Evolutionary conservation across 2,888 invertebrate species (phyloP).

Genomic region (Blastobasis lacticolella): DNA sequence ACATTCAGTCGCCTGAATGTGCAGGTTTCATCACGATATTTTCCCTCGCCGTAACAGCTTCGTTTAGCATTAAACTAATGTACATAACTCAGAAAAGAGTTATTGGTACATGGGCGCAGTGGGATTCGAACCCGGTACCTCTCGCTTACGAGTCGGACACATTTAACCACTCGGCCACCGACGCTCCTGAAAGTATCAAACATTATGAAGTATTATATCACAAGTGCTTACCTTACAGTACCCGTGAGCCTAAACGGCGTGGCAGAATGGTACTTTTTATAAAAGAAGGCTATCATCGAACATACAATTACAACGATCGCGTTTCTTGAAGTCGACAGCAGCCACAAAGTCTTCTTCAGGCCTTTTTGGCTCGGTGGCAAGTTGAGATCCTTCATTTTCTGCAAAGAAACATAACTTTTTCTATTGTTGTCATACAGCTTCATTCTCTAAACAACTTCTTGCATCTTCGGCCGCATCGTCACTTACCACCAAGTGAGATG

Average conservation of each 20-base stretch:
- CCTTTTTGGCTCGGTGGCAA: constrained; percentile 48
- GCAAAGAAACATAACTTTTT: constrained; percentile 23
- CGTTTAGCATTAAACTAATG: too few relatives aligned
- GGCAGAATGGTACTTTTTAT: constrained; percentile 50
- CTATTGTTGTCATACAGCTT: neutral
- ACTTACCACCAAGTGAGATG: too few relatives aligned
- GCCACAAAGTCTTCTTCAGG: constrained; percentile 79
- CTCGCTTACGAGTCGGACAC: too few relatives aligned
- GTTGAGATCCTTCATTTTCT: constrained; percentile 84
- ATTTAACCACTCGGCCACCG: neutral
- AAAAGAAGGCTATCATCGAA: constrained; percentile 79
- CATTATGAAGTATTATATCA: constrained; percentile 4
- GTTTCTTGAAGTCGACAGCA: constrained; percentile 87
- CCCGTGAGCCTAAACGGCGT: constrained; percentile 85
- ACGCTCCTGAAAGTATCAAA: neutral
- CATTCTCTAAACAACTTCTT: too few relatives aligned
- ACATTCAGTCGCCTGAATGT: too few relatives aligned
- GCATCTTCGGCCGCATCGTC: too few relatives aligned
- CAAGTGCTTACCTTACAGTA: constrained; percentile 69
- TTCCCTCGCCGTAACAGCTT: too few relatives aligned
- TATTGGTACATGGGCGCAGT: too few relatives aligned
- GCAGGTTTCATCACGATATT: too few relatives aligned
- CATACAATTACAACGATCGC: constrained; percentile 86
- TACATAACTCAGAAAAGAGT: too few relatives aligned
- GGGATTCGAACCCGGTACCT: too few relatives aligned